Evolutionary conservation across 23 tunicate species (phyloP).

Genomic region (Trididemnum nubilum): DNA sequence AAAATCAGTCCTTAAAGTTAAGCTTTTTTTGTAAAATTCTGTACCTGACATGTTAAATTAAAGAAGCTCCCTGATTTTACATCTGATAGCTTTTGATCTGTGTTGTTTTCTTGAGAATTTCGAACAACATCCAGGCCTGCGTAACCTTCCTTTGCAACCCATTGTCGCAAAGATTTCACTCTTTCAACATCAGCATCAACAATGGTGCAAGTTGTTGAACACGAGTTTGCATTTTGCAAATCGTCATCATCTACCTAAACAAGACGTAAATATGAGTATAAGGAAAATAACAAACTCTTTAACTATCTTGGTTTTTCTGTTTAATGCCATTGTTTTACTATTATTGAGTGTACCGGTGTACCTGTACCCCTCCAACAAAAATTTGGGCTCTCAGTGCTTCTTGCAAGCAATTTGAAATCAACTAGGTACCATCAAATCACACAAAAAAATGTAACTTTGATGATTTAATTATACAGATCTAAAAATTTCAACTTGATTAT

Average conservation of each 20-base stretch:
- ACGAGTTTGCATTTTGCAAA: conserved; percentile 9
- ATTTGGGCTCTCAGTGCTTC: no score
- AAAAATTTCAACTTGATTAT: no score
- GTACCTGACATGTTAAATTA: conserved; percentile 36
- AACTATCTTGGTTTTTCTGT: no score
- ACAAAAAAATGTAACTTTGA: no score
- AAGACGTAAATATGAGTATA: not conserved
- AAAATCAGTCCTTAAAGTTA: no score
- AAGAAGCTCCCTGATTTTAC: conserved; percentile 27
- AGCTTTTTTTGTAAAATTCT: no score
- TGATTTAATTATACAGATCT: no score
- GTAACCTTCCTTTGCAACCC: conserved; percentile 35
- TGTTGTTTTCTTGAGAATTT: not conserved
- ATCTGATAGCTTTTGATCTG: not conserved
- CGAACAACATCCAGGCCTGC: not conserved
- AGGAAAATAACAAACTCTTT: not conserved
- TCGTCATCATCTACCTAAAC: not conserved
- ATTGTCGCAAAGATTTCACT: conserved; percentile 9
- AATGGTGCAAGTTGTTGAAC: conserved; percentile 27
- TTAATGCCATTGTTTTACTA: no score
- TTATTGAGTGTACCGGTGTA: no score
- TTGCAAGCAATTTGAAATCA: no score
- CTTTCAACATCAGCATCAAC: conserved; percentile 19
- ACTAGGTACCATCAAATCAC: no score
- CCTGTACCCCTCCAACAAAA: no score